Conservation (phyloP, 2,888 invertebrate species). For the Keiferia lycopersicella region DNA sequence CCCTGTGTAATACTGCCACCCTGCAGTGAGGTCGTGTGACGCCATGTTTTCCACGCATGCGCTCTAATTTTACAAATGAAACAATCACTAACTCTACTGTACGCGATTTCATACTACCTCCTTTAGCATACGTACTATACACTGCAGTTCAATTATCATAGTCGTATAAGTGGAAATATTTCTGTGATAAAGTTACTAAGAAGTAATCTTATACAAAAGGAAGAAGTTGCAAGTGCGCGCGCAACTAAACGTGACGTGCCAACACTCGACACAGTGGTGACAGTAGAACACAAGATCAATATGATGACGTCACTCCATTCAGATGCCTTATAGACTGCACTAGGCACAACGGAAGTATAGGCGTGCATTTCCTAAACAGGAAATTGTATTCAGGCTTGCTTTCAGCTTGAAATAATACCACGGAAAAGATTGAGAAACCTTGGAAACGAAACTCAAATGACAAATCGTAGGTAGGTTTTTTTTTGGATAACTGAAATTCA, state of each 20-base stretch:
- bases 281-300: slow-evolving; percentile 55
- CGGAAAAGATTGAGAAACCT: neutral
- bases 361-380: slow-evolving; percentile 29
- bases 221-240: slow-evolving; percentile 45
- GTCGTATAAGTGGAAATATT: neutral
- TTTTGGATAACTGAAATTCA: too few species aligned
- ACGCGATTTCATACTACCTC: neutral
- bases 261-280: slow-evolving; percentile 41
- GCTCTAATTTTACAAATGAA: slow-evolving; percentile 53
- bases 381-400: neutral
- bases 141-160: neutral
- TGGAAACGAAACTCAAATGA: too few species aligned
- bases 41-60: slow-evolving; percentile 78
- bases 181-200: neutral
- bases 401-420: neutral
- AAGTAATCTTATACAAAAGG: slow-evolving; percentile 7
- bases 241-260: slow-evolving; percentile 46
- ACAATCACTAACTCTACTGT: slow-evolving; percentile 62
- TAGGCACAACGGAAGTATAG: slow-evolving; percentile 46
- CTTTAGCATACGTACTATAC: neutral
- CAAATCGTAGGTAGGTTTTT: neutral
- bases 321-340: slow-evolving; percentile 46
- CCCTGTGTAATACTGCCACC: slow-evolving; percentile 57
- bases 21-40: slow-evolving; percentile 63
- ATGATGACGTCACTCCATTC: slow-evolving; percentile 75